Conservation (phyloP, 2,113 vertebrate genomes). For the Axis porcinus region DNA sequence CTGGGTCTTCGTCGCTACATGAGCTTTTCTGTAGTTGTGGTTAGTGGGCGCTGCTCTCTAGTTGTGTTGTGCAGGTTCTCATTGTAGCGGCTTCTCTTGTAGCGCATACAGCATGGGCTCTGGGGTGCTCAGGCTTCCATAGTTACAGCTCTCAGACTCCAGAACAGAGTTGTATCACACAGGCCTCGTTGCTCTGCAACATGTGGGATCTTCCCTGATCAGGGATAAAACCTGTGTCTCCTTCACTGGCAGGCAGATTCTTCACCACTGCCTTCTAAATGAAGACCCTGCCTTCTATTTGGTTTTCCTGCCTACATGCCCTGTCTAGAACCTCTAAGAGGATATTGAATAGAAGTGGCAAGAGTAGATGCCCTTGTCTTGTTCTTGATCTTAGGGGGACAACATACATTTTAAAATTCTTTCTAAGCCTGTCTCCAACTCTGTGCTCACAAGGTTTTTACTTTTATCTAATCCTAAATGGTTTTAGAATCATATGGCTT, state of each 20-base stretch:
- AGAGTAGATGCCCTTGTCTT: not conserved
- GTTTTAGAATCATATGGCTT: not conserved
- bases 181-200: accelerated
- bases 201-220: not conserved
- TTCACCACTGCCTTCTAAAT: not conserved
- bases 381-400: not conserved
- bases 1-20: not conserved
- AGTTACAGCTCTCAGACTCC: not conserved
- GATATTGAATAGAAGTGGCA: not conserved
- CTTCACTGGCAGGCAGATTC: not conserved
- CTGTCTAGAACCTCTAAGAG: not conserved
- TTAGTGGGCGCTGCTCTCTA: not conserved
- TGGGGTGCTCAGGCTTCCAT: not conserved
- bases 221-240: not conserved
- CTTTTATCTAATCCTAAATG: not conserved
- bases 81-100: not conserved
- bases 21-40: not conserved
- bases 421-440: not conserved
- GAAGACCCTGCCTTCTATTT: not conserved
- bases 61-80: not conserved
- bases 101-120: not conserved
- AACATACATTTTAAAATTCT: not conserved
- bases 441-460: not conserved
- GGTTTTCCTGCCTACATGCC: not conserved
- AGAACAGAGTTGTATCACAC: not conserved